Base-by-base conservation (phyloP, 1,140 invertebrate species). In the Melitaea cinxia region DNA sequence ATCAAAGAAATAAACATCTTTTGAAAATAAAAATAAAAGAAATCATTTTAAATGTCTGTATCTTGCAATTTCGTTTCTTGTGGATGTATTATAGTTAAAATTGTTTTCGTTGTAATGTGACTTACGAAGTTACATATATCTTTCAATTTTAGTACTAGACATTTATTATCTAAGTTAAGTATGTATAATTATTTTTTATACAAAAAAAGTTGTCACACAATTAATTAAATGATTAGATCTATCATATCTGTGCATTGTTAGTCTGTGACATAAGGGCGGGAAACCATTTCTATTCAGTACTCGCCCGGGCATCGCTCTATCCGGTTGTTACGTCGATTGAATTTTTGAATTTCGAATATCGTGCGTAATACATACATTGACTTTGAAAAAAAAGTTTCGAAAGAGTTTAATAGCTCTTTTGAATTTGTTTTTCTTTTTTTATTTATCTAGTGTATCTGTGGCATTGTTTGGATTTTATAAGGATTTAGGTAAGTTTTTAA, bases 261-360 rank as follows among this genome's bases (percentile, higher is more conserved):
- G 45, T 65, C 62, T 65, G 45, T 65, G 62, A 57, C 37, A 52
- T 58, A 56, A 87, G 82, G 81, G 82, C 82, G 85, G 83, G 82
- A 81, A 82, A 78, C 73, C 56, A 64, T 80, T 76, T 63, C 49
- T 74, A 67, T 65, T 75, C 83, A 88, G 85, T 88, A 72, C 72
- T 72, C 77, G 72, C 73, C 72, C 70, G 68, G 72, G 73, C 76
- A 74, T 75, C 70, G 72, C 69, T 75, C 75, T 65, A 80, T 58
- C 65, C 65, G 77, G 78, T 74, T 75, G 81, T 77, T 69, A 64
- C 62, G 64, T 75, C 65, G 64, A 72, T 75, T 71, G 3, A 62
- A 63, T 57, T 69, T 76, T 79, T 50, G 65, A 78, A 77, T 68
- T 68, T 69, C 64, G 71, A 77, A 74, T 57, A 42, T 72, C 67